These are phyloP conservation scores for Hypsibius dujardini DNA, from an alignment of 1,140 invertebrate genomes.

Conservation along the genomic window DNA sequence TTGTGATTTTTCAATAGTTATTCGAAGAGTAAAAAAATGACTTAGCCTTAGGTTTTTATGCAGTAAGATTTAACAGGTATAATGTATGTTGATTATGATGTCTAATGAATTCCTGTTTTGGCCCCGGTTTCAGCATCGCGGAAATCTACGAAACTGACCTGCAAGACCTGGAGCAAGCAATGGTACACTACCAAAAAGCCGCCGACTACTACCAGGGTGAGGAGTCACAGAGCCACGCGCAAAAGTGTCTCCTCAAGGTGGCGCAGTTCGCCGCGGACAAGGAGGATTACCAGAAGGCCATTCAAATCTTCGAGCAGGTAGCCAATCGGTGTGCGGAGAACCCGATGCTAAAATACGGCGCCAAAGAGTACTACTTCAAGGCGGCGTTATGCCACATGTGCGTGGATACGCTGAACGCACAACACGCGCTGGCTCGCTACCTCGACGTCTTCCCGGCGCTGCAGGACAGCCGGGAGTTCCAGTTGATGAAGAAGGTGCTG, in stretches of 20 bases:
- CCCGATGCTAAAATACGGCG: slow-evolving; percentile 85
- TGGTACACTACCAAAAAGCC: slow-evolving; percentile 91
- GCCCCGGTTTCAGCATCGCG: slow-evolving; percentile 49
- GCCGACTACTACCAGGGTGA: slow-evolving; percentile 64
- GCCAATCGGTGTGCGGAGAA: slow-evolving; percentile 78
- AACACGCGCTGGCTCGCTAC: slow-evolving; percentile 81
- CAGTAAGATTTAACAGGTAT: too few relatives aligned
- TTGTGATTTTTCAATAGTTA: slow-evolving; percentile 60
- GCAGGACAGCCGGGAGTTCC: slow-evolving; percentile 75
- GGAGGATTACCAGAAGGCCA: slow-evolving; percentile 91
- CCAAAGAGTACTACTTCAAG: slow-evolving; percentile 94
- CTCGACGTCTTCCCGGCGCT: slow-evolving; percentile 84
- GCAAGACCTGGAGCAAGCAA: slow-evolving; percentile 64
- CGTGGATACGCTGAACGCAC: slow-evolving; percentile 78
- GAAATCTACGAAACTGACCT: slow-evolving; percentile 89
- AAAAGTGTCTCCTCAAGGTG: slow-evolving; percentile 92
- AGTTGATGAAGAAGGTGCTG: slow-evolving; percentile 77
- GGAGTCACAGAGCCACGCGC: slow-evolving; percentile 49
- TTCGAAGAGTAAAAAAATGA: slow-evolving; percentile 82
- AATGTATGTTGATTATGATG: slow-evolving; percentile 51
- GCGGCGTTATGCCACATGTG: slow-evolving; percentile 83
- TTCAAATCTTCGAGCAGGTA: slow-evolving; percentile 90
- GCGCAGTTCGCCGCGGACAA: slow-evolving; percentile 88
- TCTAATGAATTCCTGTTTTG: slow-evolving; percentile 31
- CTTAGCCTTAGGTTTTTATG: slow-evolving; percentile 93